Percentiles rank a stretch among this genome's conserved stretches.
Conservation (phyloP, 2,113 vertebrate genomes). For the Otus sunia region DNA sequence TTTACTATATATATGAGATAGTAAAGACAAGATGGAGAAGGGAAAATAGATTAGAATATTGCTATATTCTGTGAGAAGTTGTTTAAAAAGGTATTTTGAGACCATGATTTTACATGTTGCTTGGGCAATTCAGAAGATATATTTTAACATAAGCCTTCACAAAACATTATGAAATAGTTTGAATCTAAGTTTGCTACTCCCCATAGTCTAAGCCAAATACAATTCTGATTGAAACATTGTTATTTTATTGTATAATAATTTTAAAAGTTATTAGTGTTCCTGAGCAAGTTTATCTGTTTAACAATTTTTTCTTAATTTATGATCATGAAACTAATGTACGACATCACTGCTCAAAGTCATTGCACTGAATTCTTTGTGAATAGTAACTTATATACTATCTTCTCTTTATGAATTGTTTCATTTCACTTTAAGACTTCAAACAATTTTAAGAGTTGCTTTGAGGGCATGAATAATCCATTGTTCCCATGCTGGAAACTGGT, state of each 20-base stretch:
- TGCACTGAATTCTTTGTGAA: background rate
- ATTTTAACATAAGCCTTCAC: background rate
- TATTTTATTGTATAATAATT: background rate
- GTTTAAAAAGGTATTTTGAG: background rate
- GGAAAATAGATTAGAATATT: background rate
- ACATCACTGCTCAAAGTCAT: background rate
- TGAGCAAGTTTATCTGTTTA: background rate
- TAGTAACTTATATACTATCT: background rate
- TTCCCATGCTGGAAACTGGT: background rate
- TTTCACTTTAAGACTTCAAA: background rate
- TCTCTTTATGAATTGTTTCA: background rate
- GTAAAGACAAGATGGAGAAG: background rate
- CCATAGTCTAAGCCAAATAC: background rate
- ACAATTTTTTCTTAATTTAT: background rate
- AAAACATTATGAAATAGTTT: background rate
- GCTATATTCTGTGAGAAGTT: background rate
- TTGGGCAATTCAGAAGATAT: background rate
- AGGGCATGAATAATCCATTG: background rate
- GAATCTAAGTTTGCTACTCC: background rate
- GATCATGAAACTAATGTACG: rapidly evolving
- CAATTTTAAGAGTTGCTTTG: background rate
- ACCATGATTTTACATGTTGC: background rate
- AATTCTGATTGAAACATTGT: background rate
- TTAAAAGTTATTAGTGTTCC: background rate
- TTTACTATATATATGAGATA: background rate